A percentile compares a stretch with the other conserved stretches of the same genome.
phyloP scores from a whole-genome alignment of 2,888 invertebrate genomes.

The Pediacus dermestoides region DNA sequence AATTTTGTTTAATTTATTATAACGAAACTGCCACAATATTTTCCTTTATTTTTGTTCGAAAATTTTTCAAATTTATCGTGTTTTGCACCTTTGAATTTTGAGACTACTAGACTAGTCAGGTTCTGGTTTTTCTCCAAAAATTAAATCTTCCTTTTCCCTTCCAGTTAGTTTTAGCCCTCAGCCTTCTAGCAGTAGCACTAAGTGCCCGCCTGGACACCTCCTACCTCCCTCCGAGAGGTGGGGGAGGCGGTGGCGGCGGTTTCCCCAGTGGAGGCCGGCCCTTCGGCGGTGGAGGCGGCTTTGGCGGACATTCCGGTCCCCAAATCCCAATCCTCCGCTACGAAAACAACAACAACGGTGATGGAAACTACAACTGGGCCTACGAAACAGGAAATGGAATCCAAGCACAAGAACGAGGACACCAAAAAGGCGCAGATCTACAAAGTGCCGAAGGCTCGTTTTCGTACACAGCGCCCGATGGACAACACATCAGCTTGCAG shows the following conservation, averaged over 20 bases:
- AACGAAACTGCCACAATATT: no score
- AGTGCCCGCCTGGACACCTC: constrained; percentile 58
- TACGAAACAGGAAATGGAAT: constrained; percentile 58
- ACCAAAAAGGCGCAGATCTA: constrained; percentile 50
- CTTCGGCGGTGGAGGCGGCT: constrained; percentile 20
- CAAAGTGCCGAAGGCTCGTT: constrained; percentile 53
- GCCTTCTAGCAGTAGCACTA: constrained; percentile 45
- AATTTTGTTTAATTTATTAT: no score
- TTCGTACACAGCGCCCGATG: constrained; percentile 59
- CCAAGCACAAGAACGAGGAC: constrained; percentile 30
- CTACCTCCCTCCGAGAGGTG: constrained; percentile 57
- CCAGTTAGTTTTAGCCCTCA: constrained; percentile 49
- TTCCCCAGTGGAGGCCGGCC: constrained; percentile 23
- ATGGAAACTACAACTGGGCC: constrained; percentile 42
- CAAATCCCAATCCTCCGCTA: constrained; percentile 41
- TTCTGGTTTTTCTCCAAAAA: not conserved
- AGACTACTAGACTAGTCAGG: no score
- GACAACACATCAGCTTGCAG: constrained; percentile 53
- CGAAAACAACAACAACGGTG: constrained; percentile 41
- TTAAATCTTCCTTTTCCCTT: constrained; percentile 26
- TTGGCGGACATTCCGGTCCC: constrained; percentile 31
- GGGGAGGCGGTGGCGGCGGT: constrained; percentile 48
- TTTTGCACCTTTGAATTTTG: no score
- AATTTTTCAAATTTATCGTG: no score
- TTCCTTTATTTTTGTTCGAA: no score